Conservation (phyloP, 2,113 vertebrate genomes). For the Etheostoma spectabile region DNA sequence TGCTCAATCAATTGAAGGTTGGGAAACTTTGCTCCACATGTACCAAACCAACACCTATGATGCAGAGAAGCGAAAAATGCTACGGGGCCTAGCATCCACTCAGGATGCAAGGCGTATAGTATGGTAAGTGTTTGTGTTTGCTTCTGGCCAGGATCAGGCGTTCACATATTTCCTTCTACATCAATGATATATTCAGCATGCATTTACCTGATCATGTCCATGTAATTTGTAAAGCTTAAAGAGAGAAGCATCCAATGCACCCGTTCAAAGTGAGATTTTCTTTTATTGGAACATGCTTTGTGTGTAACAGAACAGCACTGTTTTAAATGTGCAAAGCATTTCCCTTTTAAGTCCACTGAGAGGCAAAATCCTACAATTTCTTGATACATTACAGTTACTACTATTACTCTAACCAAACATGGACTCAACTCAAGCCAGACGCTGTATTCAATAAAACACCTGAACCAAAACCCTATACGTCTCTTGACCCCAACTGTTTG, state of each 20-base stretch:
- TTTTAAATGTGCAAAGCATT: background rate
- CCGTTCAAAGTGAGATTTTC: background rate
- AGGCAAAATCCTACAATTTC: background rate
- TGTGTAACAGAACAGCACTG: background rate
- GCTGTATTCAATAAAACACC: background rate
- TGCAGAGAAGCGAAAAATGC: slow-evolving; percentile 90
- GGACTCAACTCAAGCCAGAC: background rate
- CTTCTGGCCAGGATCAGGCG: background rate
- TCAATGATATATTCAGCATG: background rate
- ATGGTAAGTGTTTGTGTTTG: slow-evolving; percentile 83
- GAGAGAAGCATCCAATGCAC: background rate
- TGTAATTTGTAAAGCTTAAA: background rate
- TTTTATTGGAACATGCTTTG: background rate
- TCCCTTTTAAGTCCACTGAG: background rate
- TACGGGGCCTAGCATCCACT: slow-evolving; percentile 90
- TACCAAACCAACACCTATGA: slow-evolving; percentile 83
- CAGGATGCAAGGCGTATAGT: slow-evolving; percentile 84
- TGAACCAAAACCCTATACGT: background rate
- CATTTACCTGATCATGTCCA: background rate
- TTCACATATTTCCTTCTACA: background rate
- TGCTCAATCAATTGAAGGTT: slow-evolving; percentile 85
- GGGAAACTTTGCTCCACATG: slow-evolving; percentile 82
- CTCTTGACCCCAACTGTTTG: background rate
- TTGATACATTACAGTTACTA: background rate
- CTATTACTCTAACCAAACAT: background rate